Evolutionary conservation across 2,888 invertebrate species (phyloP).

Genomic region (Lobophora halterata): DNA sequence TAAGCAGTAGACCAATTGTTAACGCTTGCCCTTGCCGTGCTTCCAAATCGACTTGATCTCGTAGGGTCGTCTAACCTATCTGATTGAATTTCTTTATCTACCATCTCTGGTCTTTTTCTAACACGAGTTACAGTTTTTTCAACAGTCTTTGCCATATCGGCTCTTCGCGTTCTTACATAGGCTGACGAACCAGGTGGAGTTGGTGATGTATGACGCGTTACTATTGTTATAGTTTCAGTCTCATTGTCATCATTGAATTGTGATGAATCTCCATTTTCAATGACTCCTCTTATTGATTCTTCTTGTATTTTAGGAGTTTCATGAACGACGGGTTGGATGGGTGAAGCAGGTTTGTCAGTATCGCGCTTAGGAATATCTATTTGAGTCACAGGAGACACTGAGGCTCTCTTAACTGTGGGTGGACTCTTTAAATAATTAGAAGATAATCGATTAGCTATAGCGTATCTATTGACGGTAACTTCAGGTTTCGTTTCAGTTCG

Average conservation of each 20-base stretch:
- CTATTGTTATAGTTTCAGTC: slow-evolving; percentile 80
- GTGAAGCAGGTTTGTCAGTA: slow-evolving; percentile 43
- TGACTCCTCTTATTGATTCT: slow-evolving; percentile 13
- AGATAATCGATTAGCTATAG: slow-evolving; percentile 67
- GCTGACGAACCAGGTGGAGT: slow-evolving; percentile 84
- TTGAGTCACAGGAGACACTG: slow-evolving; percentile 61
- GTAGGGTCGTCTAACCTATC: slow-evolving; percentile 86
- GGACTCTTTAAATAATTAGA: slow-evolving; percentile 68
- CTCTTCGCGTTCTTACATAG: slow-evolving; percentile 83
- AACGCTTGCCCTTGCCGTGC: slow-evolving; percentile 79
- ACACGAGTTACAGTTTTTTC: slow-evolving; percentile 85
- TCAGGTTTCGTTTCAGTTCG: slow-evolving; percentile 50
- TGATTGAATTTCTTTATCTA: slow-evolving; percentile 88
- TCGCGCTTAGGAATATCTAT: slow-evolving; percentile 47
- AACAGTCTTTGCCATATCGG: slow-evolving; percentile 86
- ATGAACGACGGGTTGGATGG: slow-evolving; percentile 36
- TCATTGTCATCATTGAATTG: slow-evolving; percentile 43
- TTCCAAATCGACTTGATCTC: slow-evolving; percentile 82
- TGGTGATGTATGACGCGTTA: slow-evolving; percentile 90
- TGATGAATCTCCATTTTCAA: slow-evolving; percentile 6
- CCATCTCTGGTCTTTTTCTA: slow-evolving; percentile 77
- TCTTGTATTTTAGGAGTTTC: slow-evolving; percentile 36
- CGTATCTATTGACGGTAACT: slow-evolving; percentile 59
- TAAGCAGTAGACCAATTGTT: slow-evolving; percentile 85
- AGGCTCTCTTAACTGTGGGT: slow-evolving; percentile 59